A percentile compares a stretch with the other conserved stretches of the same genome.
Conservation (phyloP, 1,140 invertebrate species). For the Drosophila sp. region DNA sequence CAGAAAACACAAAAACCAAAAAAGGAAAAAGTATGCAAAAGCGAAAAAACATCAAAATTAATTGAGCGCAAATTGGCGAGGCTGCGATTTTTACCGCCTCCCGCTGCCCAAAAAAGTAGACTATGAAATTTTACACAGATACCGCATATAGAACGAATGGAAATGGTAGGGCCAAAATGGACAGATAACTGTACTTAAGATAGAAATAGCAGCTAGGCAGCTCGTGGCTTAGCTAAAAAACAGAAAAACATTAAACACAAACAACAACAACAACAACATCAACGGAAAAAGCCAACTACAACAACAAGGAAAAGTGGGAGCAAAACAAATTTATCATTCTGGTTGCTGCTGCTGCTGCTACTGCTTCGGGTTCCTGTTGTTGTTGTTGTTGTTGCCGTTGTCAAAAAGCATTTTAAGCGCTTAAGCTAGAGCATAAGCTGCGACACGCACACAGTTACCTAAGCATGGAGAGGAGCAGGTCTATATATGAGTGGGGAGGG, state of each 20-base stretch:
- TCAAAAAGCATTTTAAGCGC: slow-evolving; percentile 79
- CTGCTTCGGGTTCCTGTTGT: slow-evolving; percentile 22
- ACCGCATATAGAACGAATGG: slow-evolving; percentile 9
- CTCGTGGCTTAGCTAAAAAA: slow-evolving; percentile 43
- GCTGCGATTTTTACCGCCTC: slow-evolving; percentile 54
- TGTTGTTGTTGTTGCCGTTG: slow-evolving; percentile 49
- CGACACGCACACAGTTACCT: slow-evolving; percentile 61
- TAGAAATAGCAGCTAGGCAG: slow-evolving; percentile 33
- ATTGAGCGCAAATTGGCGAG: slow-evolving; percentile 76
- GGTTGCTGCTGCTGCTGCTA: slow-evolving; percentile 22
- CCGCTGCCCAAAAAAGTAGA: slow-evolving; percentile 41
- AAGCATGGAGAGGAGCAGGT: background rate
- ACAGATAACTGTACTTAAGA: slow-evolving; percentile 38
- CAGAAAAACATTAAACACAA: slow-evolving; percentile 14
- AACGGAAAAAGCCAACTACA: background rate
- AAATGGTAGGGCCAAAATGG: background rate
- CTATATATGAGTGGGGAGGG: background rate
- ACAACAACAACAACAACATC: slow-evolving; percentile 11
- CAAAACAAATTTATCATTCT: slow-evolving; percentile 73
- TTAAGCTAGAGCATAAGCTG: slow-evolving; percentile 67
- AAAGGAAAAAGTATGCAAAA: background rate
- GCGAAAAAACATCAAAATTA: slow-evolving; percentile 63
- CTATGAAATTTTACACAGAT: slow-evolving; percentile 57
- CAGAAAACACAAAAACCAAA: background rate
- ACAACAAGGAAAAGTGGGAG: slow-evolving; percentile 29